Conservation (phyloP, 2,888 invertebrate species). For the Luperina nickerlii region DNA sequence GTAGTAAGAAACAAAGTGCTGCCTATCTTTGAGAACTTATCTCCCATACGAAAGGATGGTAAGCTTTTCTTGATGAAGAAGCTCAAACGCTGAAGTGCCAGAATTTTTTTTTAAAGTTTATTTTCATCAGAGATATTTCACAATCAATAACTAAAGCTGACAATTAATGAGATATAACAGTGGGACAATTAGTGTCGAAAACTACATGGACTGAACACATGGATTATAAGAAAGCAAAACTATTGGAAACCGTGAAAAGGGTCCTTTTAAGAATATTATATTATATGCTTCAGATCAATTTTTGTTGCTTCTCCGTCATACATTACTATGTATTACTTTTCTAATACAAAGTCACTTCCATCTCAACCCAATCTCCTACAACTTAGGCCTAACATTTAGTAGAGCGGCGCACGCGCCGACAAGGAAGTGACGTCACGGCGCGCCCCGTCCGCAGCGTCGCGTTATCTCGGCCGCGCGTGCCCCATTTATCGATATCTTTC, state of each 20-base stretch:
- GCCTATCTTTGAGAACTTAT: neutral
- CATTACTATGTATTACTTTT: neutral
- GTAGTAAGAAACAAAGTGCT: neutral
- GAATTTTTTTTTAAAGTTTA: slow-evolving; percentile 36
- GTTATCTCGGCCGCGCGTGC: slow-evolving; percentile 78
- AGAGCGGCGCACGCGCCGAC: slow-evolving; percentile 81
- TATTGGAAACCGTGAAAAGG: neutral
- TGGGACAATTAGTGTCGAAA: neutral
- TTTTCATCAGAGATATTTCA: slow-evolving; percentile 57
- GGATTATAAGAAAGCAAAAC: neutral
- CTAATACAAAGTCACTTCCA: neutral
- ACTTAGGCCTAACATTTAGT: slow-evolving; percentile 61
- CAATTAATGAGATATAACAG: slow-evolving; percentile 53
- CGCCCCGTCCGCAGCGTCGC: slow-evolving; percentile 77
- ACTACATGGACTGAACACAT: neutral
- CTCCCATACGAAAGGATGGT: too few species aligned
- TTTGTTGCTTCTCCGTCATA: neutral
- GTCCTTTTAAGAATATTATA: neutral
- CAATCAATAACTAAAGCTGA: slow-evolving; percentile 60
- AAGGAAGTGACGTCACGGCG: slow-evolving; percentile 83
- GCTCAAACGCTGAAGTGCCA: neutral
- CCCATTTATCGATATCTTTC: slow-evolving; percentile 78
- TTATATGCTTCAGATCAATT: neutral
- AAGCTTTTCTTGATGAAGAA: too few species aligned
- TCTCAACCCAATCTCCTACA: slow-evolving; percentile 17